Evolutionary conservation across 64 coral and sea anemone genomes (phyloP), one percentile per base, ranked within the genome.

Genomic region (Hydrozoanthus tunicans): DNA sequence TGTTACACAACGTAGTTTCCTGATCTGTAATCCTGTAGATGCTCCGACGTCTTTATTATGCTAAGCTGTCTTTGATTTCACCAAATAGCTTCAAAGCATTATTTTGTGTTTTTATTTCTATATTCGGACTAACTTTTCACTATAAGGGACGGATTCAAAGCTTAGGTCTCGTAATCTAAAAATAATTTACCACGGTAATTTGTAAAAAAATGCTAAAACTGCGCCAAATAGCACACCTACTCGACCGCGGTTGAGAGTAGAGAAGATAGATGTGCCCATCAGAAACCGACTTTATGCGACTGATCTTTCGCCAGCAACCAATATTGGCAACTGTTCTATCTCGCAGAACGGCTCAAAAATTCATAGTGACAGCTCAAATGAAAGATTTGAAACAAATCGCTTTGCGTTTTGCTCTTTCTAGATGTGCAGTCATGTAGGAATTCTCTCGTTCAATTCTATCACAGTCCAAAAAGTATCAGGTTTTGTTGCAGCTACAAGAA

Each of bases 281-380:
- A 58, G 74, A 51, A 43, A 70, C 12, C 66, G 9, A 57, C 15
- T 27, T 73, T 73, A 17, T 9, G 20, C 13, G 32, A n/a, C 66
- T 73, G 9, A 27, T 73, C 56, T 51, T 73, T 73, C 69, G 57
- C 32, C 84, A 73, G 12, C 14, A 51, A 56, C 56, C 12, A 55
- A 3, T 58, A 74, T 25, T 26, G 27, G 8, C 9, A 54, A 15
- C 82, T 73, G 54, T 13, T 88, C 51, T 72, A 88, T 88, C 55
- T 59, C 56, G 9, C 53, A 12, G 43, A 43, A 27, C 58, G 61
- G 56, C 54, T 27, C 52, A 52, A 59, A 59, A 75, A 59, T 12
- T 9, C 55, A 54, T n/a, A 58, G 56, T 88, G 84, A 88, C 84
- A 73, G 55, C 56, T 74, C 10, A 66, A 82, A 25, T 88, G 84